phyloP scores from a whole-genome alignment of 2,888 invertebrate genomes.

The Flexamia atlantica region DNA sequence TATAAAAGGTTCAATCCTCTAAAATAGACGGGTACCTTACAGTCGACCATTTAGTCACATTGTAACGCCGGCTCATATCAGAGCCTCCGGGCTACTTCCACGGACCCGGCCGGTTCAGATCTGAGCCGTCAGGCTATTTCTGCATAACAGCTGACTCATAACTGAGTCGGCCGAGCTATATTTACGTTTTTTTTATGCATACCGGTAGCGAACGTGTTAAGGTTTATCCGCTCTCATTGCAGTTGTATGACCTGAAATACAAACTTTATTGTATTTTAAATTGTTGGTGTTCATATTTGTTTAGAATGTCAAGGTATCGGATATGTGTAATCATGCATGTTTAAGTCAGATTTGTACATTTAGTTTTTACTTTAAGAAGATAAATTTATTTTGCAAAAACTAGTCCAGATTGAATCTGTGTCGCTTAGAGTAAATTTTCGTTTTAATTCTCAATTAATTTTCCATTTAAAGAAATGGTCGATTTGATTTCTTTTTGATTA shows the following conservation, averaged over 20 bases:
- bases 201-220: too few relatives aligned
- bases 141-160: too few relatives aligned
- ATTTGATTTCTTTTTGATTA: neutral
- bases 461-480: neutral
- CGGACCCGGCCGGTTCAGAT: too few relatives aligned
- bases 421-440: neutral
- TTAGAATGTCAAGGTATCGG: neutral
- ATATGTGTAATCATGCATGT: neutral
- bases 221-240: neutral
- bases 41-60: too few relatives aligned
- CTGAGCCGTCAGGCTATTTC: too few relatives aligned
- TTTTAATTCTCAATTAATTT: neutral
- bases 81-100: too few relatives aligned
- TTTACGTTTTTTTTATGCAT: too few relatives aligned
- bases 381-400: neutral
- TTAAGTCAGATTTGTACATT: neutral
- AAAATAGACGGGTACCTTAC: too few relatives aligned
- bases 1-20: too few relatives aligned
- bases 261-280: neutral
- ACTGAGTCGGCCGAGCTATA: too few relatives aligned
- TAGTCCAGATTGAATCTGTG: neutral
- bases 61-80: too few relatives aligned
- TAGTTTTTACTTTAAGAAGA: neutral
- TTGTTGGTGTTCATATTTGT: slow-evolving; percentile 21
- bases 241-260: neutral